Base-by-base conservation (phyloP, 53 echinoderm and acorn worm genomes). In the Henricia sp. region DNA sequence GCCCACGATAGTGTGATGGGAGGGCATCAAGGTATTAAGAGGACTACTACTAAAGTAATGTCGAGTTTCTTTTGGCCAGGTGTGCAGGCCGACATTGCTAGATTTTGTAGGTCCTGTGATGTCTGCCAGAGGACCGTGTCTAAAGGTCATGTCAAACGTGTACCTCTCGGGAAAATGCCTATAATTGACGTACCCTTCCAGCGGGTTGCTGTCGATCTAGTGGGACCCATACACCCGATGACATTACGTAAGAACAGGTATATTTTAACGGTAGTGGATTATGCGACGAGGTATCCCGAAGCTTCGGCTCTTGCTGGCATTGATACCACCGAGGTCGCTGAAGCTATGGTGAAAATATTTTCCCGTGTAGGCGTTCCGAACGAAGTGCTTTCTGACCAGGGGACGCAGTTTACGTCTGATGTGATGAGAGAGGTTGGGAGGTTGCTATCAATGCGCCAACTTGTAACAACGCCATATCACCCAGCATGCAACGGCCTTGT, bases 131-230 rank as follows among this genome's bases (percentile, higher is more conserved):
- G 74, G 6, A 57, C 87, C 30, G 35, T 82, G 27, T 82, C 35
- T 8, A 78, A 82, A 44, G 88, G 88, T 30, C 71, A 34, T 34
- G 82, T 88, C 26, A 82, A 39, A 4, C 85, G 72, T 33, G 90
- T 85, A 20, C 90, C 90, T 17, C 66, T 89, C 6, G 84, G 74
- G 42, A 28, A 53, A 1, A 74, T 83, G 50, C 89, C 88, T 25
- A 16, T 89, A 5, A 84, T 83, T 14, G 89, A 84, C 11, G 51
- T 38, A 21, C 89, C 89, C 1, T 89, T 89, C 51, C 55, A 42
- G 4, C 32, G 84, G 9, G 50, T 89, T 13, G 83, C 83, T 26
- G 52, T 60, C 1, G 68, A 83, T 69, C 8, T 83, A 30, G 83
- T 83, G 35, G 83, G 83, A 6, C 83, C 83, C 1, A 83, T 83